phyloP scores from a whole-genome alignment of 2,113 vertebrate species.

The Nibea albiflora region DNA sequence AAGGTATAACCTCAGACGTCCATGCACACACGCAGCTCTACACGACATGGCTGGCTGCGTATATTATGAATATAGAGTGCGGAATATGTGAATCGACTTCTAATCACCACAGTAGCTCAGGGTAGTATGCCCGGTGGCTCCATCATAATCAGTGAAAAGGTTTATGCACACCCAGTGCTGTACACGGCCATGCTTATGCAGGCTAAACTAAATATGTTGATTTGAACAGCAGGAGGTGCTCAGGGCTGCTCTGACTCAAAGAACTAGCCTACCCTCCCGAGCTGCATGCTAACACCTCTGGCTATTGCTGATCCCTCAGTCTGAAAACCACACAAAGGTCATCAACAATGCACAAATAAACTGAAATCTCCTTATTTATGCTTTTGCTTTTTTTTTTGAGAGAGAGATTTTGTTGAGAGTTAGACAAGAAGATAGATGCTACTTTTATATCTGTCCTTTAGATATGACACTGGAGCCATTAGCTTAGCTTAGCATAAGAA shows the following conservation, averaged over 20 bases:
- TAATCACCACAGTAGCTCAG: slow-evolving; percentile 4
- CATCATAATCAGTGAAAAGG: slow-evolving; percentile 23
- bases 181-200: neutral
- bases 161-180: neutral
- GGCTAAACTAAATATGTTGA: slow-evolving; percentile 47
- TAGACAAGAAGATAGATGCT: neutral
- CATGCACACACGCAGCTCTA: neutral
- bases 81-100: neutral
- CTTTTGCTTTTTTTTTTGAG: neutral
- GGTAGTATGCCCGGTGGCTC: slow-evolving; percentile 5
- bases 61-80: neutral
- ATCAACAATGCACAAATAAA: neutral
- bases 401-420: too few relatives aligned
- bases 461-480: neutral
- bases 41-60: slow-evolving; percentile 2
- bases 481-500: neutral
- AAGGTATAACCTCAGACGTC: neutral
- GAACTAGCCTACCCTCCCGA: slow-evolving; percentile 21
- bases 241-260: slow-evolving; percentile 51
- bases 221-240: slow-evolving; percentile 59
- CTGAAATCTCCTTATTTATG: neutral
- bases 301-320: slow-evolving; percentile 33
- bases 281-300: slow-evolving; percentile 41
- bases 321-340: slow-evolving; percentile 20
- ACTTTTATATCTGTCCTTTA: neutral